A percentile compares a stretch with the other conserved stretches of the same genome.
phyloP scores from a whole-genome alignment of 2,797 vertebrate species.

The Melanotaenia parkinsoni region DNA sequence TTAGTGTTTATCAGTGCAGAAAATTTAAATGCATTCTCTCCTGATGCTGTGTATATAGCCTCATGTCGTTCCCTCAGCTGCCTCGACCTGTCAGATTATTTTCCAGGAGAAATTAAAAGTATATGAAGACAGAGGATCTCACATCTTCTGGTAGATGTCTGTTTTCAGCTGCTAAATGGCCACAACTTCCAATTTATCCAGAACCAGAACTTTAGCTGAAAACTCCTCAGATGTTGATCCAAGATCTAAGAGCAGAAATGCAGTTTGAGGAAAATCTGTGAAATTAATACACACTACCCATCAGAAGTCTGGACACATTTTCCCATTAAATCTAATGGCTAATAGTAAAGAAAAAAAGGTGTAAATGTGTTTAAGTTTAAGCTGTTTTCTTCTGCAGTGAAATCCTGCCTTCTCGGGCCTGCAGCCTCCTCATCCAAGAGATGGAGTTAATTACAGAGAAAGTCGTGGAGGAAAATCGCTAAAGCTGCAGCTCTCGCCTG shows the following conservation, averaged over 20 bases:
- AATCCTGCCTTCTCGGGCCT: neutral
- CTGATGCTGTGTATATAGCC: too few species aligned
- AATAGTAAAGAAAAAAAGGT: neutral
- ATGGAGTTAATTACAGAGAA: conserved; percentile 72
- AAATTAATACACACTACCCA: too few species aligned
- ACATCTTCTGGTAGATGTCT: too few species aligned
- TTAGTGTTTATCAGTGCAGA: too few species aligned
- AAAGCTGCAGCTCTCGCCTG: conserved; percentile 58
- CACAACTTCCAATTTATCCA: too few species aligned
- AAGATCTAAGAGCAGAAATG: neutral
- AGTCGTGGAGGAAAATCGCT: conserved; percentile 55
- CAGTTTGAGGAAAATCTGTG: too few species aligned
- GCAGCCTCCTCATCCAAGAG: conserved; percentile 36
- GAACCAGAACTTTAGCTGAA: too few species aligned
- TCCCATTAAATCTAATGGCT: neutral
- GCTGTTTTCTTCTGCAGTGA: neutral
- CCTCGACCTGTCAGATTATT: neutral
- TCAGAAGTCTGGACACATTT: too few species aligned
- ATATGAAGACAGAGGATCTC: too few species aligned
- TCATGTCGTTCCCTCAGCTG: neutral
- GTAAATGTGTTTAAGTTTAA: neutral
- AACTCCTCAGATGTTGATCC: neutral
- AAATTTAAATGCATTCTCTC: too few species aligned
- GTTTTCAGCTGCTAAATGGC: too few species aligned
- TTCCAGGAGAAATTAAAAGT: neutral